Evolutionary conservation across 2,113 vertebrate species (phyloP).

Genomic region (Sebastes fasciatus): DNA sequence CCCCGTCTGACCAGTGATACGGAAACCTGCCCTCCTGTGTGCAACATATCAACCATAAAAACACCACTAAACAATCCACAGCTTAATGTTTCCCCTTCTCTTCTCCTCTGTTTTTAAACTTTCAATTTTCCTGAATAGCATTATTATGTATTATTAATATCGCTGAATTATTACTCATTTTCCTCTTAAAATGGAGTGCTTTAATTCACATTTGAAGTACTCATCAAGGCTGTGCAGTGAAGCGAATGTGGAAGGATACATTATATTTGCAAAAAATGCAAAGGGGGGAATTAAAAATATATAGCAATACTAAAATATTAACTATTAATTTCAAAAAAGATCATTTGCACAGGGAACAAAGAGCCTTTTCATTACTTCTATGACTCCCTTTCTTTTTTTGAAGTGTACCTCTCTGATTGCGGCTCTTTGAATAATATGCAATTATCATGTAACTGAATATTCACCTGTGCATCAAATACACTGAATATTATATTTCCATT

Average conservation of each 20-base stretch:
- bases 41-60: slow-evolving; percentile 21
- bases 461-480: slow-evolving; percentile 53
- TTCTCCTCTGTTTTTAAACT: slow-evolving; percentile 81
- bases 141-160: slow-evolving; percentile 89
- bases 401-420: slow-evolving; percentile 56
- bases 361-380: slow-evolving; percentile 79
- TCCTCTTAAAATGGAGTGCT: slow-evolving; percentile 86
- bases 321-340: slow-evolving; percentile 85
- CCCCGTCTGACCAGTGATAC: slow-evolving; percentile 10
- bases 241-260: slow-evolving; percentile 86
- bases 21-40: slow-evolving; percentile 12
- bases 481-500: slow-evolving; percentile 45
- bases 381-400: slow-evolving; percentile 54
- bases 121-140: slow-evolving; percentile 84
- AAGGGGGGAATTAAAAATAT: slow-evolving; percentile 86
- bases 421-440: slow-evolving; percentile 62
- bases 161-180: slow-evolving; percentile 89
- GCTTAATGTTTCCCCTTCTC: slow-evolving; percentile 55
- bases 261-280: slow-evolving; percentile 87
- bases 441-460: slow-evolving; percentile 62
- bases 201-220: slow-evolving; percentile 88
- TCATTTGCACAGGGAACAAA: slow-evolving; percentile 78
- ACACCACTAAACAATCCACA: slow-evolving; percentile 64
- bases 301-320: slow-evolving; percentile 88
- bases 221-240: slow-evolving; percentile 83